These are phyloP conservation scores for Punctoribates punctum DNA, from an alignment of 2,888 invertebrate genomes.

Conservation along the genomic window DNA sequence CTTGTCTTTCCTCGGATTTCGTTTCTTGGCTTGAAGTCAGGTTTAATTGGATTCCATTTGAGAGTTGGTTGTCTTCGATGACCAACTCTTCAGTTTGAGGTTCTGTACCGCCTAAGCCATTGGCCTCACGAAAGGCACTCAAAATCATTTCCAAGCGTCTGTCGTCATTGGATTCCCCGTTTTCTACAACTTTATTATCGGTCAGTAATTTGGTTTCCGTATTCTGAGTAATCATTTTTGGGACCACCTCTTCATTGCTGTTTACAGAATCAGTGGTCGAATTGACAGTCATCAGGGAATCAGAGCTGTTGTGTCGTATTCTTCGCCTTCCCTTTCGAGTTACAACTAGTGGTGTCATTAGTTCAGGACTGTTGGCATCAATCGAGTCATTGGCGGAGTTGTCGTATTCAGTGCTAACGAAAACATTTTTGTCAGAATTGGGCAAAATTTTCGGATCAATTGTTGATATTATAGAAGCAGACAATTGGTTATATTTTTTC, in stretches of 20 bases:
- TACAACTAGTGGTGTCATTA: not conserved
- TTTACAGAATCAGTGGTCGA: not conserved
- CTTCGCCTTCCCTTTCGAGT: not conserved
- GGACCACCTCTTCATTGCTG: not conserved
- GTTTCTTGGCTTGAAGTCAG: not conserved
- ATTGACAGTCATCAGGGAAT: not conserved
- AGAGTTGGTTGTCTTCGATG: not conserved
- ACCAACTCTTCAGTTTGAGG: not conserved
- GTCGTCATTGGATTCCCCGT: not conserved
- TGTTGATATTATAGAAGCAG: conserved; percentile 14
- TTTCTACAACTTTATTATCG: not conserved
- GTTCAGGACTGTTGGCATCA: not conserved
- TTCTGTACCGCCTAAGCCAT: not conserved
- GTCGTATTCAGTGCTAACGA: not conserved
- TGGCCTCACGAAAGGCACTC: conserved; percentile 17
- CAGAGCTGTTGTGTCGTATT: not conserved
- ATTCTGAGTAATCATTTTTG: not conserved
- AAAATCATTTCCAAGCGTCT: conserved; percentile 18
- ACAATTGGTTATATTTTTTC: conserved; percentile 27
- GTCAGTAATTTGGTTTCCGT: not conserved
- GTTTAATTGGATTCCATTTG: not conserved
- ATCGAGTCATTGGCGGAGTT: not conserved
- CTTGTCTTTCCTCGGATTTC: not conserved
- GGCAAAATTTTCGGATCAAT: conserved; percentile 5
- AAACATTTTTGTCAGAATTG: conserved; percentile 20